A percentile compares a stretch with the other conserved stretches of the same genome.
phyloP scores from a whole-genome alignment of 2,113 vertebrate genomes.

The Lampris incognitus region DNA sequence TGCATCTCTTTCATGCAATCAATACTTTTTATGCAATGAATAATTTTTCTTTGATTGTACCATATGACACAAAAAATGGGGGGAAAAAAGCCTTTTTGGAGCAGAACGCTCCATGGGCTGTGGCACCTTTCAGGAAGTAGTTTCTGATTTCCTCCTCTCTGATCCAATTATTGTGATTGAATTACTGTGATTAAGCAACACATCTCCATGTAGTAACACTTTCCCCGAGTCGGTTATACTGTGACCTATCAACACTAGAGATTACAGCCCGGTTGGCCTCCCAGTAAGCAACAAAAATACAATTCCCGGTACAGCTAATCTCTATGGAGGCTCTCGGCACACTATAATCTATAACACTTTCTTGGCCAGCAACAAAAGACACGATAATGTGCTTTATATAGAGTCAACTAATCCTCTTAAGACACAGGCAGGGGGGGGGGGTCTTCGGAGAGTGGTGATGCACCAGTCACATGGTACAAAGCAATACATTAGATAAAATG shows the following conservation, averaged over 20 bases:
- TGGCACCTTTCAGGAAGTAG: too few species aligned
- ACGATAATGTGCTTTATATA: conserved; percentile 77
- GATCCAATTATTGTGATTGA: not conserved
- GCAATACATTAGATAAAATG: conserved; percentile 71
- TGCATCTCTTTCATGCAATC: too few species aligned
- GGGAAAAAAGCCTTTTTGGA: too few species aligned
- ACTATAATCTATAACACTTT: conserved; percentile 68
- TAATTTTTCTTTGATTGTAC: too few species aligned
- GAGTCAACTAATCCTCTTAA: conserved; percentile 78
- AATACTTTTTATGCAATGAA: too few species aligned
- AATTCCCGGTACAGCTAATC: conserved; percentile 46
- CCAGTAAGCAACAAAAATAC: conserved; percentile 4
- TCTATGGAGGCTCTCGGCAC: conserved; percentile 41
- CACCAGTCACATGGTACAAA: conserved; percentile 53
- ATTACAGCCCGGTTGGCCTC: conserved; percentile 29
- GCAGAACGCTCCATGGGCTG: too few species aligned
- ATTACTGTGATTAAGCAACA: conserved; percentile 21
- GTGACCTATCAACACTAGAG: conserved; percentile 32
- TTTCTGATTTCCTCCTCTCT: too few species aligned
- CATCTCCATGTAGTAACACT: not conserved
- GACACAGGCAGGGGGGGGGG: conserved; percentile 61
- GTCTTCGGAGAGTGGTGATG: not conserved
- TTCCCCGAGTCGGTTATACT: conserved; percentile 3
- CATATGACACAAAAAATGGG: too few species aligned
- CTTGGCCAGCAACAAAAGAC: conserved; percentile 70